A percentile compares a stretch with the other conserved stretches of the same genome.
Evolutionary conservation across 2,888 invertebrate genomes (phyloP).

Genomic region (Zeuzera pyrina): DNA sequence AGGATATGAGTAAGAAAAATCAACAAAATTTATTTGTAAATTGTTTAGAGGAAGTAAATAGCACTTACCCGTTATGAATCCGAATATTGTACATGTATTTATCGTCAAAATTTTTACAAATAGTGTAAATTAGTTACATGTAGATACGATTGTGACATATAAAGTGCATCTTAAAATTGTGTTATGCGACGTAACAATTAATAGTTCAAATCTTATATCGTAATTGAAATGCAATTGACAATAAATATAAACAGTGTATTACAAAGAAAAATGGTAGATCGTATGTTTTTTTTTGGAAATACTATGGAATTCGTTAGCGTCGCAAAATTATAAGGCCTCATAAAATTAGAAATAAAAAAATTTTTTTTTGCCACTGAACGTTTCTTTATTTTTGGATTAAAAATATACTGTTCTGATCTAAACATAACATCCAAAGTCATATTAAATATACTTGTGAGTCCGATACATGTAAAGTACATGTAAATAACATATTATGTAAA

Average conservation of each 20-base stretch:
- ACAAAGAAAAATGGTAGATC: conserved; percentile 65
- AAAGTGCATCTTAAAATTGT: too few species aligned
- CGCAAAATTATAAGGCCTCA: conserved; percentile 38
- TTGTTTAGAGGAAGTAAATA: too few species aligned
- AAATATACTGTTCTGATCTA: conserved; percentile 59
- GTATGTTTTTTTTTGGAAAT: conserved; percentile 11
- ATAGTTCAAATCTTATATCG: too few species aligned
- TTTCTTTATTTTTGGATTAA: conserved; percentile 66
- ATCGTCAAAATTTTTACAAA: too few species aligned
- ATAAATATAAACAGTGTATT: conserved; percentile 4
- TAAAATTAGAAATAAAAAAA: conserved; percentile 36
- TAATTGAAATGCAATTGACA: too few species aligned
- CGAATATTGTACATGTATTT: too few species aligned
- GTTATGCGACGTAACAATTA: too few species aligned
- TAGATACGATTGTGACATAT: too few species aligned
- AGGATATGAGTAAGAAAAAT: background rate
- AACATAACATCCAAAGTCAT: conserved; percentile 59
- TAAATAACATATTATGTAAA: conserved; percentile 39
- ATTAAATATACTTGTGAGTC: conserved; percentile 33
- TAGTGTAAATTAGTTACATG: too few species aligned
- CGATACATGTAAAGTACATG: conserved; percentile 28
- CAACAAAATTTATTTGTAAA: background rate
- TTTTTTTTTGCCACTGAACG: conserved; percentile 48
- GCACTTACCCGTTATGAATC: too few species aligned
- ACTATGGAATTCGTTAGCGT: conserved; percentile 40